Base-by-base conservation (phyloP, 2,888 invertebrate genomes). In the Danaus chrysippus region DNA sequence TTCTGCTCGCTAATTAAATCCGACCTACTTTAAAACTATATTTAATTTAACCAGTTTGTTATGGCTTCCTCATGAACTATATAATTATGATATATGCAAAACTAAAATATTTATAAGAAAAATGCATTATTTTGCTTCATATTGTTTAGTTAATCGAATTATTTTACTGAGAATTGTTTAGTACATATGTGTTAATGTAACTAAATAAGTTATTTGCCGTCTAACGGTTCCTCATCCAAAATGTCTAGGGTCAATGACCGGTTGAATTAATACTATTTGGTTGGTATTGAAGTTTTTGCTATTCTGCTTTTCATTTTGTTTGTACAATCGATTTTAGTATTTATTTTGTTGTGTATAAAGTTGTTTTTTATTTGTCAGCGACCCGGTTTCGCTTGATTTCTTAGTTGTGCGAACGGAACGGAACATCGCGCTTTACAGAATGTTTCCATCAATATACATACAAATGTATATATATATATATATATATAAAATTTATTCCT, bases 331-430 rank as follows among this genome's bases (percentile, higher is more conserved):
- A 72, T 70, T 71, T 74, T 71, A 64, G 64, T 66, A 73, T 73
- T 42, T 81, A 77, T 70, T n/a, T 58, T 34, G 65, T 53, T 49
- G 59, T 46, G 42, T 54, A 62, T 76, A 81, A 63, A 76, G 78
- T 70, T 65, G 68, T 71, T 70, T 75, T 78, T 81, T 57, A 69
- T 58, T 59, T 67, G 62, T 44, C 43, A 10, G 66, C 80, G 83
- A 74, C 80, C 81, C 77, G 82, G 85, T 78, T 84, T 81, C 75
- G 82, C 73, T 81, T 82, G 78, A 83, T 81, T 84, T 84, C 79
- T 77, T 81, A 49, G 49, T 17, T 3, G 13, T 61, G 60, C 70
- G 79, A 83, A 84, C 78, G 23, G 73, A 74, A 73, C 64, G 49
- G 46, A 49, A 57, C 57, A 61, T 62, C 44, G 59, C 55, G 42